Evolutionary conservation across 2,888 invertebrate species (phyloP).

Genomic region (Tetrapedia diversipes): DNA sequence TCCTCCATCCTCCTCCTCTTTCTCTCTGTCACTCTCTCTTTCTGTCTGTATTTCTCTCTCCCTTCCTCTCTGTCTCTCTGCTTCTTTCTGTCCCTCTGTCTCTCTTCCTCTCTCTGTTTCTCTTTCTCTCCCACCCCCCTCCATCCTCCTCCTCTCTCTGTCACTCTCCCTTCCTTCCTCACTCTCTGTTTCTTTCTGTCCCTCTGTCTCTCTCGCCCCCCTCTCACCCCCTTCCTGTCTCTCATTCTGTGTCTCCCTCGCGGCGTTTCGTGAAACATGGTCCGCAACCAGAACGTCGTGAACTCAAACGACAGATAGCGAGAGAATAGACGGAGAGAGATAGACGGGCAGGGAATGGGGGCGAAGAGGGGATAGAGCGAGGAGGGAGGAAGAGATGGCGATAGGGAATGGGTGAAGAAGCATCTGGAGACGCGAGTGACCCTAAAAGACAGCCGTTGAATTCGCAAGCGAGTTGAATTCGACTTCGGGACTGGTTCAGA

Average conservation of each 20-base stretch:
- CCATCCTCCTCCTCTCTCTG: too few relatives aligned
- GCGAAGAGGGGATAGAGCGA: conserved; percentile 3
- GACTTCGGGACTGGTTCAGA: neutral
- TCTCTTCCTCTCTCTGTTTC: neutral
- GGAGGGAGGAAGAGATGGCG: neutral
- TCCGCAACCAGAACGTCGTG: conserved; percentile 15
- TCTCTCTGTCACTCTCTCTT: neutral
- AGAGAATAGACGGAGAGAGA: too few relatives aligned
- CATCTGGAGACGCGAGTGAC: conserved; percentile 49
- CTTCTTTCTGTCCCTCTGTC: too few relatives aligned
- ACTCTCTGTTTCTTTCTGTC: neutral
- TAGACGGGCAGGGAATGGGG: too few relatives aligned
- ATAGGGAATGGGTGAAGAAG: neutral
- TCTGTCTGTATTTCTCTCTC: too few relatives aligned
- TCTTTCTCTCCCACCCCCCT: neutral
- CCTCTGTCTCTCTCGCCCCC: too few relatives aligned
- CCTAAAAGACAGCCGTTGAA: conserved; percentile 43
- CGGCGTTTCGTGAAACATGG: neutral
- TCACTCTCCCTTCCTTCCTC: neutral
- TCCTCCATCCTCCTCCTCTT: too few relatives aligned
- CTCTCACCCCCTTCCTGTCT: neutral
- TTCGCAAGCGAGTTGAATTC: conserved; percentile 32
- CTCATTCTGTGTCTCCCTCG: neutral
- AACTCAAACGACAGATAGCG: too few relatives aligned
- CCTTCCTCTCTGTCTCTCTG: neutral